Percentiles rank a stretch among this genome's conserved stretches.
Conservation (phyloP, 2,113 vertebrate genomes). For the Carlito syrichta region DNA sequence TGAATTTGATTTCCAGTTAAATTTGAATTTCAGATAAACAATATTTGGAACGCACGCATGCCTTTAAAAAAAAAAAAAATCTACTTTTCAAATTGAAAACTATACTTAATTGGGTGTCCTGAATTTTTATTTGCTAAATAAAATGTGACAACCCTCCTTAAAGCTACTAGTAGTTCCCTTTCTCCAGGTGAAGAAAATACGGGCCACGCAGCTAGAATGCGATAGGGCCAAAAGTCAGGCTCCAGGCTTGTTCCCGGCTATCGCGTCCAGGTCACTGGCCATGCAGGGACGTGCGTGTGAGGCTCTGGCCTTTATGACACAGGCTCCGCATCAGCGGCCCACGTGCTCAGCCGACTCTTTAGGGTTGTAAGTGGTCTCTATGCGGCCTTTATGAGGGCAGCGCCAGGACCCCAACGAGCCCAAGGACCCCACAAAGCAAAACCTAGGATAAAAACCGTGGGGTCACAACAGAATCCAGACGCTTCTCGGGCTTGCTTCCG, state of each 20-base stretch:
- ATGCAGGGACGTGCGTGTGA: accelerated
- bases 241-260: not conserved
- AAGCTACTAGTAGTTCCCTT: not conserved
- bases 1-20: not conserved
- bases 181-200: not conserved
- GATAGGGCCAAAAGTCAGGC: not conserved
- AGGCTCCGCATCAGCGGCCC: not conserved
- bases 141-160: not conserved
- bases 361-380: not conserved
- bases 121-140: not conserved
- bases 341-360: not conserved
- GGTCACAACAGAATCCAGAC: too few relatives aligned
- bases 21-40: not conserved
- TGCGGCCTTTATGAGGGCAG: not conserved
- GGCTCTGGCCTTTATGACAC: constrained; percentile 28
- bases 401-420: accelerated
- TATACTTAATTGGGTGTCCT: not conserved
- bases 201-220: not conserved
- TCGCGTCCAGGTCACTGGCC: not conserved
- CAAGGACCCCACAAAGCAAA: not conserved
- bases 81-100: not conserved
- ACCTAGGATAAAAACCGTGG: too few relatives aligned
- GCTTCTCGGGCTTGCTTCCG: not conserved
- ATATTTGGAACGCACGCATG: not conserved
- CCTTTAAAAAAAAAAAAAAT: too few relatives aligned